Base-by-base conservation (phyloP, 2,888 invertebrate genomes). In the Drosophila anomalata region DNA sequence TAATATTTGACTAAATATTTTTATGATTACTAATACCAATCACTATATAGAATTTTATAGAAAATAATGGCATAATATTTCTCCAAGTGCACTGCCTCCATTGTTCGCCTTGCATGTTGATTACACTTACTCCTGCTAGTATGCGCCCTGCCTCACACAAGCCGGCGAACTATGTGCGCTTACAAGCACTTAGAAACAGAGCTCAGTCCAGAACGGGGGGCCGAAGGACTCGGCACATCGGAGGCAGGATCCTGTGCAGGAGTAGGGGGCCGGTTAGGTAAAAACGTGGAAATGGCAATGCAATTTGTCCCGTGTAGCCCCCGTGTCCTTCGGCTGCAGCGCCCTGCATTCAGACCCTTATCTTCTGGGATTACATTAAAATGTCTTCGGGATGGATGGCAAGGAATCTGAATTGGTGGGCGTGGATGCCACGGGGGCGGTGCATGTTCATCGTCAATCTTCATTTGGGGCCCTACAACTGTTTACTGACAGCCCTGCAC, bases 241-340 rank as follows among this genome's bases (percentile, higher is more conserved):
- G 24, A 22, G 41, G 48, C 26, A 22, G 17, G 17, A 17, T 24
- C 36, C 36, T 6, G 5, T 5, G 12, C 17, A 59, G n/a, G 53
- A 11, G 22, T 0, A 31, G 51, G 7, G 20, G 31, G 29, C 29
- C 9, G 26, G 29, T 55, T 47, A 29, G 47, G 48, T 24, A 53
- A 75, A 65, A 78, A 67, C 52, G 78, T 81, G 86, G 74, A 87
- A 85, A 84, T 81, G 79, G 86, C 86, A 79, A 85, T 87, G 83
- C 79, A 83, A 80, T 87, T 87, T 84, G 76, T 87, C 61, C 76
- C 78, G 56, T 70, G 70, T 58, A 55, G 42, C 44, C 53, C 53
- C 57, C 42, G 67, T 67, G 75, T 56, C 69, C 65, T 65, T 65
- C 42, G 48, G 48, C 36, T 36, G 66, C 66, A 69, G 66, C 36